Evolutionary conservation across 2,888 invertebrate genomes (phyloP).

Genomic region (Dynastes grantii): DNA sequence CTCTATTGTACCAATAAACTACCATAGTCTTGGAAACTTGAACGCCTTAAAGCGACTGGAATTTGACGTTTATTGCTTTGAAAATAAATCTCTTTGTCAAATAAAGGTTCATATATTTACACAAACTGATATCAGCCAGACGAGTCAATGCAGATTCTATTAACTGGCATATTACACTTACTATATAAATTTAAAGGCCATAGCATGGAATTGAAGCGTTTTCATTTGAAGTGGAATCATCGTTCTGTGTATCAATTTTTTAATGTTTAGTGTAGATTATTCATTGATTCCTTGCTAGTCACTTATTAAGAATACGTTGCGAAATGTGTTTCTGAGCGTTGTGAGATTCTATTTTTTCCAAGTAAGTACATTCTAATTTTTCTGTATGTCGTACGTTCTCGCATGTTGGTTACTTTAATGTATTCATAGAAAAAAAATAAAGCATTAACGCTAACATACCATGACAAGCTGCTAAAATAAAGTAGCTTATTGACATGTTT

Average conservation of each 20-base stretch:
- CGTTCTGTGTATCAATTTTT: background rate
- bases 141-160: background rate
- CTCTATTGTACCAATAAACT: background rate
- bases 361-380: no score
- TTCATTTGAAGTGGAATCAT: background rate
- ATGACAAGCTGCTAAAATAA: constrained; percentile 2
- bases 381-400: background rate
- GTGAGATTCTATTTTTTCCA: no score
- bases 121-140: constrained; percentile 6
- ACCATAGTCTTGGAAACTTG: no score
- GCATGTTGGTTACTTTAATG: background rate
- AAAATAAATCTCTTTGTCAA: constrained; percentile 32
- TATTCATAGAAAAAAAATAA: constrained; percentile 7
- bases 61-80: constrained; percentile 26
- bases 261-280: background rate
- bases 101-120: constrained; percentile 25
- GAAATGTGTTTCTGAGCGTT: no score
- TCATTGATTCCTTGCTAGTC: background rate
- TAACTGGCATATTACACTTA: background rate
- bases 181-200: background rate
- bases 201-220: background rate
- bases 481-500: background rate
- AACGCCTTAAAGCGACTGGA: background rate
- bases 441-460: constrained; percentile 1
- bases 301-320: background rate